Evolutionary conservation across 2,113 vertebrate species (phyloP), one percentile per base, ranked within the genome.

Genomic region (Corapipo altera): DNA sequence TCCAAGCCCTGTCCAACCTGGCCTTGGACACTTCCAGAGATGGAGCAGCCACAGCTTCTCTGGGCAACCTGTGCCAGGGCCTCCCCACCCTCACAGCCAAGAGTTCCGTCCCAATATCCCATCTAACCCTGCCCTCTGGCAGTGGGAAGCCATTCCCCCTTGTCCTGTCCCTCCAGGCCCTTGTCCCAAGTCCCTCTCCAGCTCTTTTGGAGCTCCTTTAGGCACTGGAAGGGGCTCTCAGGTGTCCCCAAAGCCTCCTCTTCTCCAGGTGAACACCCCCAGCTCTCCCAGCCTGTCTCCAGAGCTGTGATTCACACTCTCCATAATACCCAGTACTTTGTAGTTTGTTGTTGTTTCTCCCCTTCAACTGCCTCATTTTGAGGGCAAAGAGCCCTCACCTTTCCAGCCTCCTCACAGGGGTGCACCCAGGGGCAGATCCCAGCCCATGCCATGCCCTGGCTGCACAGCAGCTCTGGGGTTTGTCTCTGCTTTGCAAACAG

Each of bases 291-390:
- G 58, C 16, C 41, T 32, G 35, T 1, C n/a, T 72, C 30, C 30
- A 72, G 71, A 14, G 49, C 37, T 89, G 55, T 77, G 17, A 21
- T 48, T 49, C 8, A 4, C 22, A 3, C 39, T 62, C 41, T 44
- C 72, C 19, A 1, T 2, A n/a, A 78, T 1, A 15, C 13, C n/a
- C 62, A 27, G 7, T 1, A 11, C 37, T 64, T 37, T 4, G 12
- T 21, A 64, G 43, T 15, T 61, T 0, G 1, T 23, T 73, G 3
- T 3, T 2, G 0, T 3, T 37, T 8, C 54, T 28, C 46, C 55
- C 70, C 39, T 65, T 44, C 6, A 4, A 28, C 32, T 35, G 43
- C 39, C 39, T 41, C n/a, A 26, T 27, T 75, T 22, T 0, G 1
- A 62, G 52, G 41, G n/a, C 16, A 7, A 39, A 33, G 9, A 65